Conservation (phyloP, 2,888 invertebrate species). For the Schizaphis graminum region DNA sequence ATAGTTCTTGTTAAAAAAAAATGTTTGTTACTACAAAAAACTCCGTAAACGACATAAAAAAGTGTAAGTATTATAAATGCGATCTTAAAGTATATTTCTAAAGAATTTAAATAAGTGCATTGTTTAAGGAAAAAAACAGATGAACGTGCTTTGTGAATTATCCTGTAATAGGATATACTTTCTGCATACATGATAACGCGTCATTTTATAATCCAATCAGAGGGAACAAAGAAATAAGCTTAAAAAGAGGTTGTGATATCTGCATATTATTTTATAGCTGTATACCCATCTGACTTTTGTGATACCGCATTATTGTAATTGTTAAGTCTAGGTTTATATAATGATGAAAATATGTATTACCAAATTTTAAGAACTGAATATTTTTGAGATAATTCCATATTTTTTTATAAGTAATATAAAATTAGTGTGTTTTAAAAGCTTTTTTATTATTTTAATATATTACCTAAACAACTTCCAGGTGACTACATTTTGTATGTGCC, state of each 20-base stretch:
- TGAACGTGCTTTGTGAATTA: not conserved
- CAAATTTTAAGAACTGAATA: not conserved
- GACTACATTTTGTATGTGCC: not conserved
- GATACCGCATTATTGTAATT: not conserved
- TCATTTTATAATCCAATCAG: not conserved
- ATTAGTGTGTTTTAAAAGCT: not conserved
- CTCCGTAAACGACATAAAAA: not conserved
- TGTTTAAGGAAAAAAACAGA: not conserved
- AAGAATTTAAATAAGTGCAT: not conserved
- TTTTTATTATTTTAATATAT: not conserved
- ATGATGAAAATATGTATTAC: not conserved
- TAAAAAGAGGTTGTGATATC: not conserved
- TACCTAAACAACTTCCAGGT: not conserved
- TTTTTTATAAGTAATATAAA: no score
- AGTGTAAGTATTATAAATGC: not conserved
- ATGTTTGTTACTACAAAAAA: not conserved
- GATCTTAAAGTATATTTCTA: not conserved
- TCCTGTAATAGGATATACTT: not conserved
- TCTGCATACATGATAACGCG: not conserved
- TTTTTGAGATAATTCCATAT: not conserved
- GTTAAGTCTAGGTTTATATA: not conserved
- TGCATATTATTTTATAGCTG: not conserved
- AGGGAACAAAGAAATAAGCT: not conserved
- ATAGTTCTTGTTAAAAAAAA: not conserved
- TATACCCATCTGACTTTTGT: not conserved